A percentile compares a stretch with the other conserved stretches of the same genome.
phyloP scores from a whole-genome alignment of 2,888 invertebrate species.

The Tenthredo livida region DNA sequence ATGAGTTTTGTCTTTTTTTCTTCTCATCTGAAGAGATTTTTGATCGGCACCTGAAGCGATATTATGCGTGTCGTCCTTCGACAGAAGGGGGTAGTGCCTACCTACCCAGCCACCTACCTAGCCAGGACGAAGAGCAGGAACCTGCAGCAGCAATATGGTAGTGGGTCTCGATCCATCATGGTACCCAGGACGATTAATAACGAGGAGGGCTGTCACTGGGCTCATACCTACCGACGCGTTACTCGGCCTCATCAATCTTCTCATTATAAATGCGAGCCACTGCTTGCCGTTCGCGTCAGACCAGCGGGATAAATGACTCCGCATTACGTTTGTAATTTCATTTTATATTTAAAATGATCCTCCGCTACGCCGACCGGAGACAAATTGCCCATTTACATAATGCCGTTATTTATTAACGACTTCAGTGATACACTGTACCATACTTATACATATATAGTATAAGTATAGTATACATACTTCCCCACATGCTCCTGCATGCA shows the following conservation, averaged over 20 bases:
- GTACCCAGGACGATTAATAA: slow-evolving; percentile 66
- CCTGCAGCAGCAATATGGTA: slow-evolving; percentile 31
- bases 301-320: slow-evolving; percentile 70
- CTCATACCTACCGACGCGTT: slow-evolving; percentile 63
- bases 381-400: slow-evolving; percentile 75
- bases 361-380: slow-evolving; percentile 63
- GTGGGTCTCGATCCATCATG: slow-evolving; percentile 62
- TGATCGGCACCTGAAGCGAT: not conserved
- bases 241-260: slow-evolving; percentile 70
- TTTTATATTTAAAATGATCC: slow-evolving; percentile 73
- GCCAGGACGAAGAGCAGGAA: not conserved
- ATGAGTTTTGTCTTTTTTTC: no score
- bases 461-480: no score
- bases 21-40: no score
- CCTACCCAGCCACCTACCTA: no score
- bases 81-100: not conserved
- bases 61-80: not conserved
- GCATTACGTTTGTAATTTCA: slow-evolving; percentile 73
- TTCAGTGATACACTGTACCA: slow-evolving; percentile 56
- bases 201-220: slow-evolving; percentile 62
- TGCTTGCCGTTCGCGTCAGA: slow-evolving; percentile 64
- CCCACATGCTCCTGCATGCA: no score
- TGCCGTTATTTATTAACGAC: slow-evolving; percentile 74
- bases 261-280: slow-evolving; percentile 71
- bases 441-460: no score